These are phyloP conservation scores for Ciconia nigra DNA, from an alignment of 2,797 vertebrate species.

Conservation along the genomic window DNA sequence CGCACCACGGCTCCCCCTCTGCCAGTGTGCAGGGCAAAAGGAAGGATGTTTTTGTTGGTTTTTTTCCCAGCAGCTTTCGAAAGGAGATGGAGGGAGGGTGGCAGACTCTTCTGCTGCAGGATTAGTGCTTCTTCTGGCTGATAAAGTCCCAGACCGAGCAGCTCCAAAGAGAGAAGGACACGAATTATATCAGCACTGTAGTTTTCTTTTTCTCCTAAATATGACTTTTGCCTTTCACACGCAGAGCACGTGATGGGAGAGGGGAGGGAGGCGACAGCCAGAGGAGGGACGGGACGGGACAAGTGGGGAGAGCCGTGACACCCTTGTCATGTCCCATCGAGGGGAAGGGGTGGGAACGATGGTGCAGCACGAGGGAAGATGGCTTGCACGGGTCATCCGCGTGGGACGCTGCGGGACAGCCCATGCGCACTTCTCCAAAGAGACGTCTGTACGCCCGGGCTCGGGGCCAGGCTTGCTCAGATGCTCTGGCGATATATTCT, in stretches of 20 bases:
- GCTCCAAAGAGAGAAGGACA: background rate
- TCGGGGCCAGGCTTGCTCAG: background rate
- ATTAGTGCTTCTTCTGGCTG: background rate
- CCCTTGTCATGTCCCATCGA: accelerated
- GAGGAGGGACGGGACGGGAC: accelerated
- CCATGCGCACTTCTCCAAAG: background rate
- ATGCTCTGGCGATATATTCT: background rate
- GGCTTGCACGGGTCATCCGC: no score
- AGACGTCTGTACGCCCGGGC: background rate
- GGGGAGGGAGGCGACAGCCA: accelerated
- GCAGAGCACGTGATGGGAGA: background rate
- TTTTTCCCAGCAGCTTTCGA: background rate
- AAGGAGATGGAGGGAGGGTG: background rate
- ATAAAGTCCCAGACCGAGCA: background rate
- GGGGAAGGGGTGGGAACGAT: background rate
- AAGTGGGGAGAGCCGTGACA: background rate
- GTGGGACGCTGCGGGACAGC: accelerated
- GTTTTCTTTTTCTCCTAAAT: background rate
- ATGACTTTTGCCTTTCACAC: background rate
- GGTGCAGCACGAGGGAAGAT: accelerated
- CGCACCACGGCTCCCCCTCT: background rate
- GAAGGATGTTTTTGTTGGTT: background rate
- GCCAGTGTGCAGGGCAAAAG: background rate
- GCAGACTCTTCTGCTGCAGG: background rate
- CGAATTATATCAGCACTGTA: no score